Percentiles rank a stretch among this genome's conserved stretches.
These are phyloP conservation scores for Araneus ventricosus DNA, from an alignment of 1,140 invertebrate species.

Conservation along the genomic window DNA sequence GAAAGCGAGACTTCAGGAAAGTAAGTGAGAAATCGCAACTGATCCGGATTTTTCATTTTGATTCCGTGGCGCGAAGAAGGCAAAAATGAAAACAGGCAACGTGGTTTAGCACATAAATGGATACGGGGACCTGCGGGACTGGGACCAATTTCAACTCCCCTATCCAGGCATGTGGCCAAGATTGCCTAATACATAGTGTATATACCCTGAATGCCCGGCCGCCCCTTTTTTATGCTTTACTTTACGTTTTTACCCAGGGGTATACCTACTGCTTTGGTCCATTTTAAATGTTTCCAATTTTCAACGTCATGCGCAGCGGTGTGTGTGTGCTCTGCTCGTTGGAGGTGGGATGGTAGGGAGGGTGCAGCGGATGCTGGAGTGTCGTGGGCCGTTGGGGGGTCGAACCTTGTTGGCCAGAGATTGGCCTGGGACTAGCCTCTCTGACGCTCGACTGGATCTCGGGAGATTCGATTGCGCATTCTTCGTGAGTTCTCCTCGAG, in stretches of 20 bases:
- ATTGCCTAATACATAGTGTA: constrained; percentile 66
- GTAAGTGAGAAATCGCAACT: constrained; percentile 52
- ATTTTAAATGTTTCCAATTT: constrained; percentile 70
- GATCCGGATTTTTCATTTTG: constrained; percentile 45
- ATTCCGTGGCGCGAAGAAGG: neutral
- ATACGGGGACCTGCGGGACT: constrained; percentile 9
- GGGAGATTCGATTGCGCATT: constrained; percentile 58
- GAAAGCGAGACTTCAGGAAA: neutral
- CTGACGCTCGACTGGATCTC: constrained; percentile 5
- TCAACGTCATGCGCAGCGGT: constrained; percentile 24
- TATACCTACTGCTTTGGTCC: constrained; percentile 47
- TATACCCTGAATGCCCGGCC: constrained; percentile 5
- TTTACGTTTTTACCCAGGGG: constrained; percentile 50
- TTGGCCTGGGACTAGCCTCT: constrained; percentile 56
- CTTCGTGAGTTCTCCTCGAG: neutral
- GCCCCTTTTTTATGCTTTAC: constrained; percentile 46
- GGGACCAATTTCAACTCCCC: constrained; percentile 56
- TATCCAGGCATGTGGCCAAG: constrained; percentile 58
- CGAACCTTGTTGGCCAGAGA: constrained; percentile 57
- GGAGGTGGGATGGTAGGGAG: neutral
- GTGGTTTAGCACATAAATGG: constrained; percentile 68
- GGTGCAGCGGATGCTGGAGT: neutral
- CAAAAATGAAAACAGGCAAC: constrained; percentile 7
- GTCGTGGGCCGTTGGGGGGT: constrained; percentile 61
- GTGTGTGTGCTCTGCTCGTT: constrained; percentile 35